A percentile compares a stretch with the other conserved stretches of the same genome.
phyloP scores from a whole-genome alignment of 35 echinoderm and acorn worm species.

The Stichopus chloronotus region DNA sequence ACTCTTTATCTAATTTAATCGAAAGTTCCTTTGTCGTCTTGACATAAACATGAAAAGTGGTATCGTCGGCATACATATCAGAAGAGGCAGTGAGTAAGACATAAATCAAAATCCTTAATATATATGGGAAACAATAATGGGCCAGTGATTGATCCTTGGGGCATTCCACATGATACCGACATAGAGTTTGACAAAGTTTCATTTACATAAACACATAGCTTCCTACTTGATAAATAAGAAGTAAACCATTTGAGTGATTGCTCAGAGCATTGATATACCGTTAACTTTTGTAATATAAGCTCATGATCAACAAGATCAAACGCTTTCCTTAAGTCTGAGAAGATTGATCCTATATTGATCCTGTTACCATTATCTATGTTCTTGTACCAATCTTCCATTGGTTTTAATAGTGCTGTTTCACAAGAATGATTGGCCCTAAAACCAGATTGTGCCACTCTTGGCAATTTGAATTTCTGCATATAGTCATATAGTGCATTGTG shows the following conservation, averaged over 20 bases:
- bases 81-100: neutral
- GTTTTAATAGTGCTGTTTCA: neutral
- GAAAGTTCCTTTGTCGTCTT: neutral
- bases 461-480: too few species aligned
- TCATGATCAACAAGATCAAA: neutral
- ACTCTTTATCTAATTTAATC: neutral
- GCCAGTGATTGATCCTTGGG: neutral
- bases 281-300: neutral
- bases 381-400: neutral
- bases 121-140: slow-evolving; percentile 30
- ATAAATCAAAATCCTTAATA: slow-evolving; percentile 30
- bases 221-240: neutral
- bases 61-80: slow-evolving; percentile 30
- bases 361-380: too few species aligned
- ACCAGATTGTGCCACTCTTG: neutral
- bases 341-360: too few species aligned
- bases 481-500: too few species aligned
- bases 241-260: slow-evolving; percentile 1
- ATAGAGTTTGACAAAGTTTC: neutral
- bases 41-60: slow-evolving; percentile 14
- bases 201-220: slow-evolving; percentile 24
- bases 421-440: too few species aligned
- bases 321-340: too few species aligned
- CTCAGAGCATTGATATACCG: neutral
- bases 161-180: neutral